A percentile compares a stretch with the other conserved stretches of the same genome.
These are phyloP conservation scores for Agrilus biguttatus DNA, from an alignment of 2,888 invertebrate genomes.

Conservation along the genomic window DNA sequence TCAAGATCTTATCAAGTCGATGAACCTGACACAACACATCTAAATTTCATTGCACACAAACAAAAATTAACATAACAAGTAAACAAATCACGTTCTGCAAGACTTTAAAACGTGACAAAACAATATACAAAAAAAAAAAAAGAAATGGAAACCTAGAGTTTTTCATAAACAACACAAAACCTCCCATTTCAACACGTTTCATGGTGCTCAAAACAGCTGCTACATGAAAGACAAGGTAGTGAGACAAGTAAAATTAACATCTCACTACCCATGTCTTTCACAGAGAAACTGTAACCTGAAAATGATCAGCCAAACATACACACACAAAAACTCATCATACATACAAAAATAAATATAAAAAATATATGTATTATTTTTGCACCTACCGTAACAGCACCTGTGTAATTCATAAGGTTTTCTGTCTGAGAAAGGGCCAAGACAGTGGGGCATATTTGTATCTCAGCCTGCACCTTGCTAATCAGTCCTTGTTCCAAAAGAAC, in stretches of 20 bases:
- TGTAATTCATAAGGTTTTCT: slow-evolving; percentile 36
- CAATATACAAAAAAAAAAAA: too few species aligned
- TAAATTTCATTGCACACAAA: too few species aligned
- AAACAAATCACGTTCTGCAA: too few species aligned
- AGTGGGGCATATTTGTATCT: slow-evolving; percentile 48
- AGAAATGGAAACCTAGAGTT: too few species aligned
- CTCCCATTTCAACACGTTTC: too few species aligned
- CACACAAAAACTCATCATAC: neutral
- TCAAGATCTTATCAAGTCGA: too few species aligned
- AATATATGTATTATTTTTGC: slow-evolving; percentile 2
- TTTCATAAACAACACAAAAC: too few species aligned
- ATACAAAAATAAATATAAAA: slow-evolving; percentile 1
- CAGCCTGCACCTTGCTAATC: slow-evolving; percentile 42
- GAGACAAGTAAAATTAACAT: slow-evolving; percentile 69
- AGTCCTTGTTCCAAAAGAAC: slow-evolving; percentile 49
- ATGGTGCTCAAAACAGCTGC: slow-evolving; percentile 25
- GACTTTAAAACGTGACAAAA: too few species aligned
- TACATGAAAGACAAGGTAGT: slow-evolving; percentile 98
- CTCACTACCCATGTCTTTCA: slow-evolving; percentile 99
- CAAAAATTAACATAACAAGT: too few species aligned
- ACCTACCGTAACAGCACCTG: slow-evolving; percentile 43
- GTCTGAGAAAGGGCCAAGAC: slow-evolving; percentile 41
- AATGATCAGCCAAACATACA: neutral
- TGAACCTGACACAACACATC: too few species aligned
- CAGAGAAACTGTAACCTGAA: slow-evolving; percentile 34